A percentile compares a stretch with the other conserved stretches of the same genome.
phyloP scores from a whole-genome alignment of 2,888 invertebrate species.

The Cephus runcator region DNA sequence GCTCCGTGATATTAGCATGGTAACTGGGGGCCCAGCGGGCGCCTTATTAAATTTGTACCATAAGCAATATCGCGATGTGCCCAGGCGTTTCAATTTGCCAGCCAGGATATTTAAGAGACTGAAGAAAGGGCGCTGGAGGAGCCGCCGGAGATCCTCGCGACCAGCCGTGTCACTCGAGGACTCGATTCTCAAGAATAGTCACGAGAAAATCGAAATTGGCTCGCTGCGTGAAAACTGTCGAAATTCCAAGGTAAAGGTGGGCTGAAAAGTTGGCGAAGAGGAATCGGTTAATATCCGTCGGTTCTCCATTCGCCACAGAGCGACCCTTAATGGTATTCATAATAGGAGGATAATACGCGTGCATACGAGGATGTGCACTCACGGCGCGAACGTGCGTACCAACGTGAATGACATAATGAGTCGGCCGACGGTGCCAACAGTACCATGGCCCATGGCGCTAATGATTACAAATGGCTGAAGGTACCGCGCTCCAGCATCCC shows the following conservation, averaged over 20 bases:
- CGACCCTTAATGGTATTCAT: conserved; percentile 11
- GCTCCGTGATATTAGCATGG: conserved; percentile 54
- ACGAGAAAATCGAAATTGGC: too few species aligned
- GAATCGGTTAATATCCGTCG: conserved; percentile 22
- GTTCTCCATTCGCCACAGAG: conserved; percentile 21
- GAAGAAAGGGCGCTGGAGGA: background rate
- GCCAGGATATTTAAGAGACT: conserved; percentile 43
- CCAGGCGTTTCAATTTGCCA: conserved; percentile 52
- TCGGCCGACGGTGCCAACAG: conserved; percentile 43
- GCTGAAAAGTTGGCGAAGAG: background rate
- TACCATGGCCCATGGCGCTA: conserved; percentile 50
- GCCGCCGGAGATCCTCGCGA: too few species aligned
- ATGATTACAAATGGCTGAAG: conserved; percentile 56
- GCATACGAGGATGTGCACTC: conserved; percentile 13
- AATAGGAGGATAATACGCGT: conserved; percentile 11
- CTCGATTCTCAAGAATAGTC: too few species aligned
- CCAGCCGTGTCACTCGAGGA: too few species aligned
- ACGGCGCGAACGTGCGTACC: conserved; percentile 17
- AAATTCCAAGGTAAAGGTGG: too few species aligned
- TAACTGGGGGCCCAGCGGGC: conserved; percentile 56
- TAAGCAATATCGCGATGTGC: conserved; percentile 48
- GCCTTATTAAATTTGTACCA: conserved; percentile 59
- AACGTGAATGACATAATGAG: conserved; percentile 54
- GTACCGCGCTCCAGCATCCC: conserved; percentile 20
- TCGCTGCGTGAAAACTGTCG: too few species aligned